Base-by-base conservation (phyloP, 2,797 vertebrate genomes). In the Pachyuromys duprasi region DNA sequence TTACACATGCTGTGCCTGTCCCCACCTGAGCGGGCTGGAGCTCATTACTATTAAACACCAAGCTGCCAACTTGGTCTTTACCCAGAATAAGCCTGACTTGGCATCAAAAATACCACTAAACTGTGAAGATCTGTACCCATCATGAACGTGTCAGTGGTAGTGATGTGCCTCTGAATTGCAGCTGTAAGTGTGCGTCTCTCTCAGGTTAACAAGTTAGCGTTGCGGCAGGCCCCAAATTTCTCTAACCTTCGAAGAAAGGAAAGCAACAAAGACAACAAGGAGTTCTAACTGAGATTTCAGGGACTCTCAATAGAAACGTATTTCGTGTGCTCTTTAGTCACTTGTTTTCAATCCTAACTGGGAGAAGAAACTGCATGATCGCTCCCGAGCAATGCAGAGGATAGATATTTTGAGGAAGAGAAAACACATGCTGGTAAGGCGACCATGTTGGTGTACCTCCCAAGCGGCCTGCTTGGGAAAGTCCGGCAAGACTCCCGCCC, bases 381-480 rank as follows among this genome's bases (percentile, higher is more conserved):
- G 0, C 76, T 89, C 87, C 63, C 0, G 0, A 90, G 76, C 24
- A 65, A 82, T 3, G 67, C 83, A 14, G 74, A 95, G 97, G 96
- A 97, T 94, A 94, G 69, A 97, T 94, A 81, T 60, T 96, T 69
- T 53, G 0, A 1, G 96, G 97, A 98, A 98, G 97, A 98, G 97
- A 98, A 98, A 98, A 98, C 97, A 97, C 97, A 82, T 89, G 95
- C 95, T 86, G 81, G 87, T 87, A 39, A 96, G 67, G 39, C 87
- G 96, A 92, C 91, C 97, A 8, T 17, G n/a, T 95, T 63, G 67
- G 89, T 76, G 90, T 82, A 53, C 95, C 81, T 94, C 92, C 20
- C 13, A 76, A 93, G 65, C 89, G 86, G 33, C 11, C 24, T 94
- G 79, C 95, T 72, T 55, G 65, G 87, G 81, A 62, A 80, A 91